Percentiles rank a stretch among this genome's conserved stretches.
These are phyloP conservation scores for Leucoraja ocellata DNA, from an alignment of 2,797 vertebrate species.

Conservation along the genomic window DNA sequence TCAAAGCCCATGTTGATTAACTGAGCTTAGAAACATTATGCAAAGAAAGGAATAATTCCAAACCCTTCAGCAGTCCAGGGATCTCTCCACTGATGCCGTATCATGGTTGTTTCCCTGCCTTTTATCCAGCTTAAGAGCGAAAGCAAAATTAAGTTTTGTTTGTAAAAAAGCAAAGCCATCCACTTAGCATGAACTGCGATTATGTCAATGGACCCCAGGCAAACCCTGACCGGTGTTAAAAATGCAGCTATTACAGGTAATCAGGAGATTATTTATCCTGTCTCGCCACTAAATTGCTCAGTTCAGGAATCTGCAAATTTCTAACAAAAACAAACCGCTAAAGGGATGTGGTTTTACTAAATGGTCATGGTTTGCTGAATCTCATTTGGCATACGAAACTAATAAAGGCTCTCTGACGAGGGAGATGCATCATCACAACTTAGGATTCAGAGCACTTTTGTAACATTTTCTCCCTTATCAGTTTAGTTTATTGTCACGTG, in stretches of 20 bases:
- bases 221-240: slow-evolving; percentile 60
- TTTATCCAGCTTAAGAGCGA: not conserved
- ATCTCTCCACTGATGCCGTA: not conserved
- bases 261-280: slow-evolving; percentile 60
- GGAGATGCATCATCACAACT: not conserved
- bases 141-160: not conserved
- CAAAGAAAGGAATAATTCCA: not conserved
- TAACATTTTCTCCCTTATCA: no score
- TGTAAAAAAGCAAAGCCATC: slow-evolving; percentile 41
- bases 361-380: slow-evolving; percentile 39
- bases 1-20: not conserved
- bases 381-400: slow-evolving; percentile 19
- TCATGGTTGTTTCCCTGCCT: not conserved
- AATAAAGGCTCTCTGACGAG: not conserved
- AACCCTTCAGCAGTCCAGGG: not conserved
- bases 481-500: no score
- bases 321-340: slow-evolving; percentile 89
- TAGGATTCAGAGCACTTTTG: not conserved
- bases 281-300: slow-evolving; percentile 60
- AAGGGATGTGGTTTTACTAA: slow-evolving; percentile 81
- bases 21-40: not conserved
- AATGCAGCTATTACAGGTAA: slow-evolving; percentile 59
- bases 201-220: slow-evolving; percentile 56
- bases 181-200: slow-evolving; percentile 58
- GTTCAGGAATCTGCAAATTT: slow-evolving; percentile 74